These are phyloP conservation scores for Echeneis naucrates DNA, from an alignment of 2,797 vertebrate genomes.

Conservation along the genomic window DNA sequence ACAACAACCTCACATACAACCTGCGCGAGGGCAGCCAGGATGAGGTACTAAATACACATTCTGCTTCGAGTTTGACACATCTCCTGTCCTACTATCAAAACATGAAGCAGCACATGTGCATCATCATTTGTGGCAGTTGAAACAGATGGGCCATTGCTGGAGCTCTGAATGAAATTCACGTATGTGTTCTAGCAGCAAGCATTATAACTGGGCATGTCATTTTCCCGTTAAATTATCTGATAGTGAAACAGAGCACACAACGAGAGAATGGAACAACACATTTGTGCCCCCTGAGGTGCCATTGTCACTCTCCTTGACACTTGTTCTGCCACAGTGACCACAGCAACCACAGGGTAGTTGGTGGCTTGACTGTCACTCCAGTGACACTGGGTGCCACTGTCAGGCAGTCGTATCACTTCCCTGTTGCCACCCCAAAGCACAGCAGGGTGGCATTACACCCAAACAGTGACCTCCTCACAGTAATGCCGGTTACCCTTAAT, in stretches of 20 bases:
- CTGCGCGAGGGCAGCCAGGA: constrained; percentile 93
- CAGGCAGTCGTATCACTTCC: constrained; percentile 63
- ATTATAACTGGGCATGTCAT: neutral
- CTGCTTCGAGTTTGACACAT: neutral
- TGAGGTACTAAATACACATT: constrained; percentile 82
- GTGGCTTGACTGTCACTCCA: constrained; percentile 59
- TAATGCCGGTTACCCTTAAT: constrained; percentile 21
- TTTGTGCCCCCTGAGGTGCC: constrained; percentile 40
- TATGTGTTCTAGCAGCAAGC: neutral
- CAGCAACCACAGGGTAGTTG: constrained; percentile 54
- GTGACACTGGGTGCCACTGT: constrained; percentile 65
- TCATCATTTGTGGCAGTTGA: too few species aligned
- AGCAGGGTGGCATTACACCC: constrained; percentile 61
- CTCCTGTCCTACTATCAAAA: neutral
- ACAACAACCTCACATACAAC: constrained; percentile 97
- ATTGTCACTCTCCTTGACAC: constrained; percentile 64
- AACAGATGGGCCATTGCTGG: neutral
- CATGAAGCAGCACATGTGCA: too few species aligned
- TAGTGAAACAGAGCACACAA: constrained; percentile 12
- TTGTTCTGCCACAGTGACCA: constrained; percentile 57
- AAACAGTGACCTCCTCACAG: constrained; percentile 42
- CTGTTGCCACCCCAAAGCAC: constrained; percentile 48
- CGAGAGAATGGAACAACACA: constrained; percentile 26
- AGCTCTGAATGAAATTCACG: neutral
- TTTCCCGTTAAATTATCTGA: constrained; percentile 10